Evolutionary conservation across 2,797 vertebrate species (phyloP).

Genomic region (Mycteria americana): DNA sequence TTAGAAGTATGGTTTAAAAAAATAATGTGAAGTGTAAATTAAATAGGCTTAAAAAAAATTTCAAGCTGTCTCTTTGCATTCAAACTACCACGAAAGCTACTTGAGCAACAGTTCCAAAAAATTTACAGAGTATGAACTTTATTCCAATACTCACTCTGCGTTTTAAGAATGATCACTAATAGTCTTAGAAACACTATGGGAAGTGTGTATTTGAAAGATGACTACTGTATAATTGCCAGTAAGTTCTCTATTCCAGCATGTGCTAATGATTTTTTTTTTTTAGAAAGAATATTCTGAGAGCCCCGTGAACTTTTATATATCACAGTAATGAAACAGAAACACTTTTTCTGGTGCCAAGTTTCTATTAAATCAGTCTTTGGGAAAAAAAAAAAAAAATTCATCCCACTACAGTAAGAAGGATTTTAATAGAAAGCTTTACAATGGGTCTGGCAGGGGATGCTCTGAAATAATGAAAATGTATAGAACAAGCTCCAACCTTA

Average conservation of each 20-base stretch:
- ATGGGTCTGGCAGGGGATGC: constrained; percentile 60
- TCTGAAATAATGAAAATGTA: constrained; percentile 67
- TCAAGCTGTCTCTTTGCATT: constrained; percentile 22
- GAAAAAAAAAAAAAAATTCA: constrained; percentile 41
- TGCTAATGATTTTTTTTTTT: constrained; percentile 69
- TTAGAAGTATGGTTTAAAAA: constrained; percentile 40
- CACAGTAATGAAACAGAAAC: constrained; percentile 74
- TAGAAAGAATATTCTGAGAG: constrained; percentile 61
- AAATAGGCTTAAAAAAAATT: constrained; percentile 23
- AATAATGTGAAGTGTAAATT: constrained; percentile 45
- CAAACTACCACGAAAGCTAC: constrained; percentile 10
- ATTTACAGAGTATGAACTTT: constrained; percentile 26
- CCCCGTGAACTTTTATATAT: constrained; percentile 71
- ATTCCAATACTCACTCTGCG: constrained; percentile 20
- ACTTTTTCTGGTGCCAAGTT: constrained; percentile 76
- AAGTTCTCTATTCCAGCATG: constrained; percentile 65
- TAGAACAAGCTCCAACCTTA: constrained; percentile 40
- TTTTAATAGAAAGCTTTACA: constrained; percentile 71
- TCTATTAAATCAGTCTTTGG: constrained; percentile 73
- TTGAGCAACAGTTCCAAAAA: constrained; percentile 3
- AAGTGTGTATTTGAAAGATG: constrained; percentile 66
- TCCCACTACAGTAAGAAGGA: constrained; percentile 62
- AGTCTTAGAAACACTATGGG: constrained; percentile 44
- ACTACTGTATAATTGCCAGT: constrained; percentile 72
- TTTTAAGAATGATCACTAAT: constrained; percentile 56